Evolutionary conservation across 2,888 invertebrate species (phyloP).

Genomic region (Dicyrtomina minuta): DNA sequence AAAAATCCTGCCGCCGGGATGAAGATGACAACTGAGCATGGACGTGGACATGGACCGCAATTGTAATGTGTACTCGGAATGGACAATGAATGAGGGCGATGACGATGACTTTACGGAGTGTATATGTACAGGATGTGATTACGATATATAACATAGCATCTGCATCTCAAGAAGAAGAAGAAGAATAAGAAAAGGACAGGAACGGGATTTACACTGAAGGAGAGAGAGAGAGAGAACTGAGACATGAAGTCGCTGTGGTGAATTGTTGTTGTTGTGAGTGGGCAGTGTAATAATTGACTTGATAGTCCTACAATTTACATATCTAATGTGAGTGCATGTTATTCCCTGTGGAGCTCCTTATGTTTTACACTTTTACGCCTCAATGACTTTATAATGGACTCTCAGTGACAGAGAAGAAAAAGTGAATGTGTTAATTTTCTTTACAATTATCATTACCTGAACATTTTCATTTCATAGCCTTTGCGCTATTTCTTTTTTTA

Average conservation of each 20-base stretch:
- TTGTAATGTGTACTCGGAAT: no score
- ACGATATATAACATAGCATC: no score
- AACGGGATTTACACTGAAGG: neutral
- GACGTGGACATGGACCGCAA: no score
- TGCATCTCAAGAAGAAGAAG: no score
- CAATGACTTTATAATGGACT: constrained; percentile 13
- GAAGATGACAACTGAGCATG: no score
- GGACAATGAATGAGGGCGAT: no score
- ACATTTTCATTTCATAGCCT: no score
- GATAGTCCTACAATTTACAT: constrained; percentile 23
- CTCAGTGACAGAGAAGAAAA: constrained; percentile 19
- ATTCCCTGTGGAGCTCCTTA: constrained; percentile 28
- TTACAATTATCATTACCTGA: neutral
- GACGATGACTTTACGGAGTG: no score
- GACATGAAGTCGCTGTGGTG: no score
- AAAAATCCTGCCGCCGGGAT: no score
- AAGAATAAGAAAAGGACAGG: no score
- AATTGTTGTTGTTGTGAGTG: neutral
- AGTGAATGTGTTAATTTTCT: constrained; percentile 27
- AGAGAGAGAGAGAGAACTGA: constrained; percentile 11
- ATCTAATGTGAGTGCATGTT: constrained; percentile 24
- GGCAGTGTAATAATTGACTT: constrained; percentile 7
- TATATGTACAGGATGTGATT: no score
- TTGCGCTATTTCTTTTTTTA: neutral
- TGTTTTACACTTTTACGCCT: constrained; percentile 15